Evolutionary conservation across 2,797 vertebrate genomes (phyloP), one percentile per base, ranked within the genome.

Genomic region (Apogon hyalosoma): DNA sequence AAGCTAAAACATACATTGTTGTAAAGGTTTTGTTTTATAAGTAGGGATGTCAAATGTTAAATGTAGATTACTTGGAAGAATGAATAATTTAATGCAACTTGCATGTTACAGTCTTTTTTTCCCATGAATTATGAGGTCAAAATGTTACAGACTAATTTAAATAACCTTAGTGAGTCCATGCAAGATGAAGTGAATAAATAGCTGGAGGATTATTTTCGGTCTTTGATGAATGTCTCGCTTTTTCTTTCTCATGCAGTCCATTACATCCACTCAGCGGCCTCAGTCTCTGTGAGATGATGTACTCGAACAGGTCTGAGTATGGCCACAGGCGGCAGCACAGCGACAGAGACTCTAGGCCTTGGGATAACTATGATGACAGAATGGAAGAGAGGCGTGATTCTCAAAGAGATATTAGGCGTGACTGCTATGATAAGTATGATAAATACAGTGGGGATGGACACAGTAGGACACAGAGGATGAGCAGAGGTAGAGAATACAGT

Each of bases 231-330:
- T 28, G 6, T 28, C 24, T 28, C 24, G 2, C 6, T 28, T 28
- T 28, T 28, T 28, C 24, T 28, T 16, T 7, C 7, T 58, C 2
- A 7, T 60, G 48, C 56, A 77, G 76, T 16, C 7, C 16, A 42
- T 53, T 43, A 53, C 11, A 14, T 54, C 46, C 19, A 39, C 7
- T 33, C 24, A 42, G 31, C 48, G 15, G 38, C 55, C 40, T 50
- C 24, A 51, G 21, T 48, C 28, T 40, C 18, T 61, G 53, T 59
- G 50, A 40, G 24, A 85, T 0, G 16, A 92, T 91, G 89, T 61
- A 86, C 73, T 86, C 88, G 0, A 71, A 77, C 56, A 42, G 75
- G 46, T 69, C 73, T 10, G 76, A 86, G 11, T 16, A 72, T 28
- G 51, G 63, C 48, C 73, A 82, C 60, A 71, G 72, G 24, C 52